phyloP scores from a whole-genome alignment of 2,113 vertebrate genomes.

The Nothocercus nigrocapillus region DNA sequence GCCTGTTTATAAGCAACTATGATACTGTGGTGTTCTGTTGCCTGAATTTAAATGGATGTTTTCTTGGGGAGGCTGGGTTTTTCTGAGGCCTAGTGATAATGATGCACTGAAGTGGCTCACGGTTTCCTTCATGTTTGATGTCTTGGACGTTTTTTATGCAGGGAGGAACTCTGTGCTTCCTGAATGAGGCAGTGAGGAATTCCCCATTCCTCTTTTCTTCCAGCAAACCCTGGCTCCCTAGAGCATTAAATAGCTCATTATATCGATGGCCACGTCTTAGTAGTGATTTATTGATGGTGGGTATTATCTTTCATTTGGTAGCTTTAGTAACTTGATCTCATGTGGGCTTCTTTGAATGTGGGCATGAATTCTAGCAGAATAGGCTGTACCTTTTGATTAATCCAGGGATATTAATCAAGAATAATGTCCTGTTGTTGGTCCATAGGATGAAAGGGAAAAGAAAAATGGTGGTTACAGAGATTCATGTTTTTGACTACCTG shows the following conservation, averaged over 20 bases:
- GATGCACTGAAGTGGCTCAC: not conserved
- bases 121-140: not conserved
- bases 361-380: not conserved
- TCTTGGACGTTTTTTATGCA: not conserved
- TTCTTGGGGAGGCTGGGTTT: not conserved
- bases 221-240: not conserved
- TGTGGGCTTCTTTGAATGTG: not conserved
- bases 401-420: not conserved
- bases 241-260: not conserved
- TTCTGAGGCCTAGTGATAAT: not conserved
- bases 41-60: not conserved
- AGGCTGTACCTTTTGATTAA: not conserved
- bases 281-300: no score
- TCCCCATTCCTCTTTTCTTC: not conserved
- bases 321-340: not conserved
- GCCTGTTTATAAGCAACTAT: not conserved
- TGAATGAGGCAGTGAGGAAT: not conserved
- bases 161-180: not conserved
- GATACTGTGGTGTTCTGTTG: not conserved
- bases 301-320: not conserved
- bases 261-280: not conserved
- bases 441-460: not conserved
- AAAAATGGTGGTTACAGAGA: not conserved
- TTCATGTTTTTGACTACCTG: accelerated
- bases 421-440: not conserved